Conservation (phyloP, 37 sponge, comb jelly and placozoan genomes). For the Chondrilla cf. caribensis region DNA sequence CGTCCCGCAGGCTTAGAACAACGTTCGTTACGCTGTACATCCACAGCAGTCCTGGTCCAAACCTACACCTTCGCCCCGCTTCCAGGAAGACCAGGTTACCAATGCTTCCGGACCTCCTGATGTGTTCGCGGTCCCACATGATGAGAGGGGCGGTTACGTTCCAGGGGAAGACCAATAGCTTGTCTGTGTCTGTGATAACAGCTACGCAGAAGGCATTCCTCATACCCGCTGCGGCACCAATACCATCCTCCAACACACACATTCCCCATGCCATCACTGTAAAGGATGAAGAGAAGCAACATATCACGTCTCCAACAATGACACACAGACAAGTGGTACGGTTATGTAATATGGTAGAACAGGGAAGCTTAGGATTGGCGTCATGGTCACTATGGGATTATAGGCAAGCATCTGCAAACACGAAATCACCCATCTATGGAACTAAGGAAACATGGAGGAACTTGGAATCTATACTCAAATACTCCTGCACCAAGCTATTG, state of each 20-base stretch:
- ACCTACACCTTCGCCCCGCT: constrained; percentile 62
- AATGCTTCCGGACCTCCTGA: constrained; percentile 60
- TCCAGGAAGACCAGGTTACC: constrained; percentile 71
- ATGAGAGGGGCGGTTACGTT: constrained; percentile 26
- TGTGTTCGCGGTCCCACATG: constrained; percentile 67
- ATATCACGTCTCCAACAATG: too few species aligned
- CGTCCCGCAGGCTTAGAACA: constrained; percentile 36
- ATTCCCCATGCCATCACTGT: constrained; percentile 19
- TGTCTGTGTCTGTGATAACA: constrained; percentile 5
- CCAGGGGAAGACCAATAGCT: neutral
- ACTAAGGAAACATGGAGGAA: too few species aligned
- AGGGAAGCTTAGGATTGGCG: neutral
- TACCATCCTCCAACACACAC: neutral
- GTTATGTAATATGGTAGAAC: neutral
- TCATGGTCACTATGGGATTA: too few species aligned
- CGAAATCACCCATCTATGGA: too few species aligned
- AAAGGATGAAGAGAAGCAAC: too few species aligned
- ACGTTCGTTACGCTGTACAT: constrained; percentile 36
- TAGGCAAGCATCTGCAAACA: too few species aligned
- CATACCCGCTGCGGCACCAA: neutral
- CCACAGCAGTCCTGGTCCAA: constrained; percentile 79
- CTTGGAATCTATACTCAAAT: too few species aligned
- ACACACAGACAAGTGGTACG: too few species aligned
- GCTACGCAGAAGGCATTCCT: neutral
- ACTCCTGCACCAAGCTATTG: too few species aligned